A percentile compares a stretch with the other conserved stretches of the same genome.
Conservation (phyloP, 2,888 invertebrate species). For the Cosmia trapezina region DNA sequence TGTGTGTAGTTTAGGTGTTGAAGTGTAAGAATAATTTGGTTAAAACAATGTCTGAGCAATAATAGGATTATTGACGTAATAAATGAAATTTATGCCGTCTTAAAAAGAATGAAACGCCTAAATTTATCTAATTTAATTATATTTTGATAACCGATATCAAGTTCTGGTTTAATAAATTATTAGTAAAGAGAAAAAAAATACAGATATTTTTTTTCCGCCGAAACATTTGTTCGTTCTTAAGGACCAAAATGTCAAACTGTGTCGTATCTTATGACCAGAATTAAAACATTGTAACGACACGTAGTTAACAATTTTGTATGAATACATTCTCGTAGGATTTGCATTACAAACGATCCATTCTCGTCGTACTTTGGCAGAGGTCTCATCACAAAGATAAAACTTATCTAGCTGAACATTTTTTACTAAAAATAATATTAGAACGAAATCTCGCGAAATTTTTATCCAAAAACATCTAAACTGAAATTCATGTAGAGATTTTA, state of each 20-base stretch:
- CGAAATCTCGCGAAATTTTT: background rate
- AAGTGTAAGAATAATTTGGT: conserved; percentile 22
- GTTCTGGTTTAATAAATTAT: conserved; percentile 17
- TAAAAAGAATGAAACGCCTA: conserved; percentile 12
- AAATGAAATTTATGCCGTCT: conserved; percentile 9
- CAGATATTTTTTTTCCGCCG: background rate
- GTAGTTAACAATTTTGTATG: conserved; percentile 18
- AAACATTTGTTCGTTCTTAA: conserved; percentile 1
- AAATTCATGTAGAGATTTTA: background rate
- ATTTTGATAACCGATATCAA: conserved; percentile 16
- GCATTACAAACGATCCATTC: conserved; percentile 32
- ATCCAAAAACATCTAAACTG: background rate
- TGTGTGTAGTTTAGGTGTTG: conserved; percentile 21
- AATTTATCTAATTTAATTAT: conserved; percentile 43
- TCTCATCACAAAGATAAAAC: conserved; percentile 24
- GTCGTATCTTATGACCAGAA: background rate
- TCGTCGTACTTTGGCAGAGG: conserved; percentile 13
- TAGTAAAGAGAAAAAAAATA: background rate
- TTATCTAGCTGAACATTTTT: conserved; percentile 7
- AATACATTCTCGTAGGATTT: conserved; percentile 35
- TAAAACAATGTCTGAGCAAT: background rate
- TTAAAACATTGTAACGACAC: background rate
- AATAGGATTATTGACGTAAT: conserved; percentile 14
- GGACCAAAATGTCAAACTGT: conserved; percentile 3
- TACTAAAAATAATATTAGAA: background rate